Evolutionary conservation across 2,797 vertebrate genomes (phyloP), one percentile per base, ranked within the genome.

Genomic region (Sphaeramia orbicularis): DNA sequence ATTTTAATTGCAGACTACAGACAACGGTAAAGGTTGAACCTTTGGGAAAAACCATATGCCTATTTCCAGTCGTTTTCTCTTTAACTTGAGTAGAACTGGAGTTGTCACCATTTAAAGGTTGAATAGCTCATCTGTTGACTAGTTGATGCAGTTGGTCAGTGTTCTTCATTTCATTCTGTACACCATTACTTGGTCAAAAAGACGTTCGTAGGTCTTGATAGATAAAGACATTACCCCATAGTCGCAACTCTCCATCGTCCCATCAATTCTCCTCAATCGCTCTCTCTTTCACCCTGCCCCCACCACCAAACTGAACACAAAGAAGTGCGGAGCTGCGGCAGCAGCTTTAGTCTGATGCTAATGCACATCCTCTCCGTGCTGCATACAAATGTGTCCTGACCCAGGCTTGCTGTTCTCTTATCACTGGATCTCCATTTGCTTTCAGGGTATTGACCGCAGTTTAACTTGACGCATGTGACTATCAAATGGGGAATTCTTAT

Each of bases 311-410:
- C 81, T 76, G 85, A 92, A 90, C 89, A 91, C 89, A 90, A 91
- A 92, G 89, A 90, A 84, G 88, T 89, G 91, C 80, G 78, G 87
- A 84, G 89, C 90, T 90, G 91, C 90, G 74, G 91, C 85, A 76
- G 90, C 88, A 88, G 90, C 90, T 93, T 93, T 90, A 91, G 89
- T 91, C 88, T 88, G 91, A 94, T 94, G 91, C 92, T 95, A 93
- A 94, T 94, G 92, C 92, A 91, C 90, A 80, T 87, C 88, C 85
- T 91, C 86, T 85, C 90, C 73, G 63, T 85, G 76, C 90, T 93
- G 92, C 93, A 95, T 94, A 93, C 93, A 88, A 93, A 94, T 94
- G 84, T 87, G 70, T 90, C 78, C 80, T 90, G 81, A 91, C 89
- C 86, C 80, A 87, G 78, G 85, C 87, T 82, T 45, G 70, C 80